phyloP scores from a whole-genome alignment of 2,113 vertebrate species.

The Poeciliopsis turrubarensis region DNA sequence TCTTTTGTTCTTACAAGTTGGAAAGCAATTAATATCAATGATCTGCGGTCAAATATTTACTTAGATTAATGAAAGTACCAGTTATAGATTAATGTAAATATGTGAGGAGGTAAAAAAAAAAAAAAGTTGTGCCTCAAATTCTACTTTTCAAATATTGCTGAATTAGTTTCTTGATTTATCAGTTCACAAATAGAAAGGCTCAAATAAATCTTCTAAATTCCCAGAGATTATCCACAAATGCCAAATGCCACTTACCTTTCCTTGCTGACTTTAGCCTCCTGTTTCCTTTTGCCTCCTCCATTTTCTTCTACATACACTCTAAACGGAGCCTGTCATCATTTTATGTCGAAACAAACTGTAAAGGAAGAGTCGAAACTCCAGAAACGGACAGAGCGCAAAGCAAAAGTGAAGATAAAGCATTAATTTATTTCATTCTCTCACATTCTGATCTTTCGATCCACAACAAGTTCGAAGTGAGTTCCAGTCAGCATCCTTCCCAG shows the following conservation, averaged over 20 bases:
- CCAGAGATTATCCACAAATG: too few relatives aligned
- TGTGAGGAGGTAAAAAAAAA: neutral
- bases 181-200: neutral
- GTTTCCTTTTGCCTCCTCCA: neutral
- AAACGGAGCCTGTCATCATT: neutral
- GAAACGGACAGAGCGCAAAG: neutral
- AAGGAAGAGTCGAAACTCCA: neutral
- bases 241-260: neutral
- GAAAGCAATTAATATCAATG: too few relatives aligned
- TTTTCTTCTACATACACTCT: neutral
- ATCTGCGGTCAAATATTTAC: too few relatives aligned
- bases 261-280: neutral
- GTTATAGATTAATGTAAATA: too few relatives aligned
- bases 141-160: neutral
- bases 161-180: neutral
- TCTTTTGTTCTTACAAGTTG: too few relatives aligned
- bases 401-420: slow-evolving; percentile 47
- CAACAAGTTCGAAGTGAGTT: slow-evolving; percentile 47
- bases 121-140: neutral
- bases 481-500: slow-evolving; percentile 20
- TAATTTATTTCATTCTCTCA: slow-evolving; percentile 70
- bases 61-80: too few relatives aligned
- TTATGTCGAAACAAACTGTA: neutral
- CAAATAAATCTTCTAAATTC: neutral
- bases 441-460: slow-evolving; percentile 44